These are phyloP conservation scores for Elymnias hypermnestra DNA, from an alignment of 1,140 invertebrate species.

Conservation along the genomic window DNA sequence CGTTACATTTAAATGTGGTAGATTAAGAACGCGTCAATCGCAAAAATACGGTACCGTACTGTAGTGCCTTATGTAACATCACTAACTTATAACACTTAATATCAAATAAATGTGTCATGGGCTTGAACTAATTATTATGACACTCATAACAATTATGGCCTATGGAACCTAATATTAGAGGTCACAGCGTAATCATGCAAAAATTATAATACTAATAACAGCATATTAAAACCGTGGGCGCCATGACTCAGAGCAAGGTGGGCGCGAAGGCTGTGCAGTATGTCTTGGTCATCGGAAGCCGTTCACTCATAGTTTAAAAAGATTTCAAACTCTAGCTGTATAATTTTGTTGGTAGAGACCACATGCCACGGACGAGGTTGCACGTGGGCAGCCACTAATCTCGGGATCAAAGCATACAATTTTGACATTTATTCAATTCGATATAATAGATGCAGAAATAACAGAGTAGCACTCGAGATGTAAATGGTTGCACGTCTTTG, in stretches of 20 bases:
- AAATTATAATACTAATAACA: conserved; percentile 44
- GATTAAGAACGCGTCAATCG: too few relatives aligned
- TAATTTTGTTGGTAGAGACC: conserved; percentile 17
- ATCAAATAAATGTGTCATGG: conserved; percentile 28
- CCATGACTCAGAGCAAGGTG: conserved; percentile 42
- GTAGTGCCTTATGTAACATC: too few relatives aligned
- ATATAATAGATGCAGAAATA: conserved; percentile 14
- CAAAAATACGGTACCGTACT: too few relatives aligned
- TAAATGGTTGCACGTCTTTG: background rate
- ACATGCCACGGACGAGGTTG: conserved; percentile 15
- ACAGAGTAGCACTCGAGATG: conserved; percentile 3
- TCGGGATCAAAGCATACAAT: conserved; percentile 8
- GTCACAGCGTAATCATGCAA: conserved; percentile 45
- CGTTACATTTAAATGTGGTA: too few relatives aligned
- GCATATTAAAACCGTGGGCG: conserved; percentile 39
- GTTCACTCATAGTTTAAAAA: conserved; percentile 36
- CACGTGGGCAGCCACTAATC: conserved; percentile 17
- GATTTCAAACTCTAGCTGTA: conserved; percentile 15
- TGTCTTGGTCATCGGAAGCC: conserved; percentile 50
- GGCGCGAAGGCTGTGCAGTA: conserved; percentile 37
- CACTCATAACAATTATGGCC: conserved; percentile 20
- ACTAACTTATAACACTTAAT: background rate
- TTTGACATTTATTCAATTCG: conserved; percentile 15
- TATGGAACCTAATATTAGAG: conserved; percentile 32
- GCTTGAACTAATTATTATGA: conserved; percentile 21